A percentile compares a stretch with the other conserved stretches of the same genome.
Conservation (phyloP, 2,888 invertebrate species). For the Onthophagus sagittarius region DNA sequence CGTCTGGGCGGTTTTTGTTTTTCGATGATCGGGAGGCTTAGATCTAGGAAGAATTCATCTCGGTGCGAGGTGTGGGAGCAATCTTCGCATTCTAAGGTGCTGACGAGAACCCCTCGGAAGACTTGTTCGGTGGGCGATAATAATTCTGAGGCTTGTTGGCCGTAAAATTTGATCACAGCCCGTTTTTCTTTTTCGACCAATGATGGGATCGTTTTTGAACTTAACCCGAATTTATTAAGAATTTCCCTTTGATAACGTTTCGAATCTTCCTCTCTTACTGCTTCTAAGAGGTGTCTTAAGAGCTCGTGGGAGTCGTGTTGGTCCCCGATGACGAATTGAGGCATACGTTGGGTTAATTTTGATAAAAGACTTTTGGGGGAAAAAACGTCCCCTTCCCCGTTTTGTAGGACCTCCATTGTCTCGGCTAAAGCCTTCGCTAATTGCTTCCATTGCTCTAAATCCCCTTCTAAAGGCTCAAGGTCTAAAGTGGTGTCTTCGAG, state of each 20-base stretch:
- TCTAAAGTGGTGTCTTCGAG: slow-evolving; percentile 44
- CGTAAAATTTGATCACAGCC: slow-evolving; percentile 77
- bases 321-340: slow-evolving; percentile 88
- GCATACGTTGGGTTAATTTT: slow-evolving; percentile 63
- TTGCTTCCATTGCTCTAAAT: slow-evolving; percentile 64
- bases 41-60: slow-evolving; percentile 90
- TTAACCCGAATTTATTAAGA: slow-evolving; percentile 64
- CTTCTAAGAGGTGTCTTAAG: slow-evolving; percentile 84
- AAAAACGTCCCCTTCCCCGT: slow-evolving; percentile 60
- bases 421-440: slow-evolving; percentile 66
- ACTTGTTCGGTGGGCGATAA: slow-evolving; percentile 82
- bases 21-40: slow-evolving; percentile 85
- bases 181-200: slow-evolving; percentile 72
- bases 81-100: slow-evolving; percentile 83
- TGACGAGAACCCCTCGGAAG: slow-evolving; percentile 90
- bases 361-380: slow-evolving; percentile 63
- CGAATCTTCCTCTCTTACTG: slow-evolving; percentile 71
- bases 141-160: slow-evolving; percentile 73
- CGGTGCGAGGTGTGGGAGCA: slow-evolving; percentile 84
- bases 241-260: slow-evolving; percentile 81
- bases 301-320: slow-evolving; percentile 98
- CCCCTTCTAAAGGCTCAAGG: slow-evolving; percentile 36
- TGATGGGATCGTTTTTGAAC: slow-evolving; percentile 69
- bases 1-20: slow-evolving; percentile 66
- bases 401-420: slow-evolving; percentile 65